These are phyloP conservation scores for Chiroxiphia lanceolata DNA, from an alignment of 2,797 vertebrate species.

Conservation along the genomic window DNA sequence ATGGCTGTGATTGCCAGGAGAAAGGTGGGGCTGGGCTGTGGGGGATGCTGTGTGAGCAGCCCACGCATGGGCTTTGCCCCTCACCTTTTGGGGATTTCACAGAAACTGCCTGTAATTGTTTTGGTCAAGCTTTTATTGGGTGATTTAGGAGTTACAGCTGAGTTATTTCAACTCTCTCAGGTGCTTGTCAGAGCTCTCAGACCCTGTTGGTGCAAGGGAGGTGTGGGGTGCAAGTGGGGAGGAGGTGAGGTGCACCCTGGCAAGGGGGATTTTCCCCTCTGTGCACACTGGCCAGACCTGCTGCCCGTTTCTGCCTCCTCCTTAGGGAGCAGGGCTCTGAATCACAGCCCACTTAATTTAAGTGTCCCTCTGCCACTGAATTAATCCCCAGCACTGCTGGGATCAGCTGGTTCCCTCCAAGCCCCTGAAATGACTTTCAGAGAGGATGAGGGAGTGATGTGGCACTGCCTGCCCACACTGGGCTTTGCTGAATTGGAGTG, in stretches of 20 bases:
- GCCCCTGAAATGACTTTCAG: not conserved
- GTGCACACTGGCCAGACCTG: rapidly evolving
- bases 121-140: not conserved
- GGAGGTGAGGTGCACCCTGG: not conserved
- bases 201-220: not conserved
- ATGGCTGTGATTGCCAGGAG: not conserved
- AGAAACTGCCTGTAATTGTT: not conserved
- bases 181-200: not conserved
- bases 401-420: not conserved
- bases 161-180: not conserved
- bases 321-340: not conserved
- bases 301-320: not conserved
- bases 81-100: rapidly evolving
- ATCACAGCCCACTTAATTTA: not conserved
- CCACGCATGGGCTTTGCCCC: not conserved
- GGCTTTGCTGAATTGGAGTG: rapidly evolving
- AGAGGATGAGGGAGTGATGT: not conserved
- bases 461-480: not conserved
- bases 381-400: not conserved
- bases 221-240: not conserved
- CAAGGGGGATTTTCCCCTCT: not conserved
- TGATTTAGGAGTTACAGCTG: not conserved
- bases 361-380: not conserved
- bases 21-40: not conserved
- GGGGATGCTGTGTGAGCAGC: not conserved